These are phyloP conservation scores for Anguilla rostrata DNA, from an alignment of 2,113 vertebrate genomes.

Conservation along the genomic window DNA sequence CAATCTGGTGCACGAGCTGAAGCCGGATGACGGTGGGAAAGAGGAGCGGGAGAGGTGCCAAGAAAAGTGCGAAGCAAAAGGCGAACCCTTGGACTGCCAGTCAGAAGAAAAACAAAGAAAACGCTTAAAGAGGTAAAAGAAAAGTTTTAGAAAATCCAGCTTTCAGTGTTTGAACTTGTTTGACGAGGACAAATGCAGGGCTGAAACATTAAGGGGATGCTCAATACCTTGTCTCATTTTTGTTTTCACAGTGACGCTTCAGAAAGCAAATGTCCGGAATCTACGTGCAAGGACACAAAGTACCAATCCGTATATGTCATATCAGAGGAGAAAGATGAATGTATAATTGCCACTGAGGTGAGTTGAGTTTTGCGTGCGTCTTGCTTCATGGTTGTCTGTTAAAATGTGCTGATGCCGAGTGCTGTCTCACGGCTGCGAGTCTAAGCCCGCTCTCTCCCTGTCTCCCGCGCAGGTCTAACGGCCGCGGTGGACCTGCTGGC, in stretches of 20 bases:
- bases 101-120: conserved; percentile 67
- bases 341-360: conserved; percentile 98
- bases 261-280: conserved; percentile 80
- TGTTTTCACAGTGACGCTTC: conserved; percentile 71
- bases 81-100: conserved; percentile 65
- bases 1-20: conserved; percentile 91
- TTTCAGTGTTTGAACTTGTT: neutral
- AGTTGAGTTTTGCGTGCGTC: conserved; percentile 46
- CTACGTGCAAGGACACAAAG: conserved; percentile 87
- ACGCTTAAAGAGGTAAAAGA: conserved; percentile 79
- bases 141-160: neutral
- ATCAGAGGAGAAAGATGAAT: conserved; percentile 95
- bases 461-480: conserved; percentile 80
- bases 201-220: neutral
- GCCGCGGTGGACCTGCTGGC: conserved; percentile 75
- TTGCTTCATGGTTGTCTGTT: neutral
- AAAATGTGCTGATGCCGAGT: neutral
- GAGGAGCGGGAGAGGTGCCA: conserved; percentile 76
- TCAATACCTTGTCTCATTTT: conserved; percentile 53
- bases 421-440: neutral
- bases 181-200: conserved; percentile 36
- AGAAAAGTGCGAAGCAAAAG: conserved; percentile 77
- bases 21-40: conserved; percentile 74
- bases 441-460: neutral
- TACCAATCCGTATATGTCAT: conserved; percentile 99